Evolutionary conservation across 30 jellyfish, hydroid and myxozoan genomes (phyloP).

Genomic region (Sanderia malayensis): DNA sequence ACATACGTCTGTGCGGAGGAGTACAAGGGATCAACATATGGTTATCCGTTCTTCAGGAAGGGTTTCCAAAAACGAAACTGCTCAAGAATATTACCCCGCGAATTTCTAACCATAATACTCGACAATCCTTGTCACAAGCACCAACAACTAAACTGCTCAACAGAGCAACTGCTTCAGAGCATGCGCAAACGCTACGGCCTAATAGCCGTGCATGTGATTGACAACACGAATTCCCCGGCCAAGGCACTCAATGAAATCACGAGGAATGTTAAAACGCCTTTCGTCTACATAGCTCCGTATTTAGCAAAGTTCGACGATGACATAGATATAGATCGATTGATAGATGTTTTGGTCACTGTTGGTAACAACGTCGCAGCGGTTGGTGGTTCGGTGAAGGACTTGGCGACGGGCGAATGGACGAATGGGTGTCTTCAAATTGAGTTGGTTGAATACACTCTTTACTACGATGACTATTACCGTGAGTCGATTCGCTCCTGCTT

Average conservation of each 20-base stretch:
- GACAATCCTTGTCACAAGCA: conserved; percentile 23
- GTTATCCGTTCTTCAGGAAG: conserved; percentile 56
- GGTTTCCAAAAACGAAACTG: conserved; percentile 67
- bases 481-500: conserved; percentile 65
- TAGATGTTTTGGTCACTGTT: conserved; percentile 33
- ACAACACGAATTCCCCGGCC: conserved; percentile 2
- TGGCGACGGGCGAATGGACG: conserved; percentile 69
- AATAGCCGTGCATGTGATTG: not conserved
- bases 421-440: conserved; percentile 73
- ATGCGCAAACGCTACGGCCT: not conserved
- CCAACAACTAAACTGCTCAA: not conserved
- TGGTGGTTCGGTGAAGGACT: conserved; percentile 63
- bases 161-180: not conserved
- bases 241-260: conserved; percentile 34
- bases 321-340: conserved; percentile 61
- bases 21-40: conserved; percentile 42
- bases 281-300: conserved; percentile 59
- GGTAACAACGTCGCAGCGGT: conserved; percentile 53
- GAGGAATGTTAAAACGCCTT: conserved; percentile 49
- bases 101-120: conserved; percentile 50
- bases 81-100: conserved; percentile 23
- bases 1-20: conserved; percentile 53
- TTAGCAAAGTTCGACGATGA: conserved; percentile 20
- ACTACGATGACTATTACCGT: conserved; percentile 54
- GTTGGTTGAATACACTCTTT: conserved; percentile 49